A percentile compares a stretch with the other conserved stretches of the same genome.
These are phyloP conservation scores for Ophioninae sp. DNA, from an alignment of 2,888 invertebrate genomes.

Conservation along the genomic window DNA sequence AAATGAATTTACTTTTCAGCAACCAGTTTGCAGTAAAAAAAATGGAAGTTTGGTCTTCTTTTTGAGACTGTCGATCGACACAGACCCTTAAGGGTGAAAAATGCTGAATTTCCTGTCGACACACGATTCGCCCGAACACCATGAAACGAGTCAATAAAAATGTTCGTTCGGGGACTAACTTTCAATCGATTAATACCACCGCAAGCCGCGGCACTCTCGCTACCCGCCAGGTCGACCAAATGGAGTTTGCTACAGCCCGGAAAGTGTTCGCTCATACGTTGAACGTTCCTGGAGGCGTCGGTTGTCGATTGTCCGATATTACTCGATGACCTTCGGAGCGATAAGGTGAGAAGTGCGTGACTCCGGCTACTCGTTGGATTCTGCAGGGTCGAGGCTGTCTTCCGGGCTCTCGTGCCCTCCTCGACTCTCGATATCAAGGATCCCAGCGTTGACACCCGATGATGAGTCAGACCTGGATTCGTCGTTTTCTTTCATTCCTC, in stretches of 20 bases:
- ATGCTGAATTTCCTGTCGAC: too few relatives aligned
- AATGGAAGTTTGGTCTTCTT: too few relatives aligned
- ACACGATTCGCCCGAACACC: too few relatives aligned
- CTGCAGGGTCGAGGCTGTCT: conserved; percentile 87
- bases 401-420: conserved; percentile 85
- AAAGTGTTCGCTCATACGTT: conserved; percentile 80
- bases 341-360: conserved; percentile 87
- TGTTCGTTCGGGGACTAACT: conserved; percentile 74
- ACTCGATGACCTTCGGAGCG: conserved; percentile 84
- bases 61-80: too few relatives aligned
- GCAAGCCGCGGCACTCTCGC: conserved; percentile 84
- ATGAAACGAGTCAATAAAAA: conserved; percentile 25
- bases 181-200: conserved; percentile 79
- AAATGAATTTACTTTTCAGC: too few relatives aligned
- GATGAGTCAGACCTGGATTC: conserved; percentile 85
- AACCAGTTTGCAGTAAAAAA: too few relatives aligned
- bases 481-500: background rate
- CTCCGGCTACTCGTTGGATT: conserved; percentile 88
- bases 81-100: too few relatives aligned
- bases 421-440: conserved; percentile 84
- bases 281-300: conserved; percentile 48
- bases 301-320: conserved; percentile 82
- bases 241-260: conserved; percentile 86
- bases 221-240: conserved; percentile 87
- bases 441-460: conserved; percentile 83